Conservation (phyloP, 2,113 vertebrate genomes). For the Protomyctophum bolini region DNA sequence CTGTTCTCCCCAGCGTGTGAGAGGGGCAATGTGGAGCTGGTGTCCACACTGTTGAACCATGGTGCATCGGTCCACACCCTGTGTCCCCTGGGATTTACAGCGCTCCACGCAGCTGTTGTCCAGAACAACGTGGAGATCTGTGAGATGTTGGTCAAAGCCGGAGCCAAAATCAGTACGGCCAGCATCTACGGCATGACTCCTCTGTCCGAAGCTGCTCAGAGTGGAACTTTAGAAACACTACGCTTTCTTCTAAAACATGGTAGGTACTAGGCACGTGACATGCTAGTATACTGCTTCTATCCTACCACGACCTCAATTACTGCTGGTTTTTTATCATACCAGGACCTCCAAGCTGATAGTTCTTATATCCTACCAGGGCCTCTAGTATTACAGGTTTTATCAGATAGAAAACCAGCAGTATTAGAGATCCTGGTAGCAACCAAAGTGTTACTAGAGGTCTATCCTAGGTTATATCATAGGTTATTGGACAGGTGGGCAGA, state of each 20-base stretch:
- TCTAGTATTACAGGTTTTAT: no score
- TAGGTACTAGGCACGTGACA: slow-evolving; percentile 20
- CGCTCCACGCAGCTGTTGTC: slow-evolving; percentile 88
- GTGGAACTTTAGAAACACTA: slow-evolving; percentile 83
- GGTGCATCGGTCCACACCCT: slow-evolving; percentile 80
- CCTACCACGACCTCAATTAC: no score
- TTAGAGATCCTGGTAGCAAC: no score
- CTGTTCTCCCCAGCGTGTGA: slow-evolving; percentile 85
- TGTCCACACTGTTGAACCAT: slow-evolving; percentile 80
- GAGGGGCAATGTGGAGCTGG: slow-evolving; percentile 76
- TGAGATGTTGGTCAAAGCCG: slow-evolving; percentile 87
- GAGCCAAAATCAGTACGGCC: slow-evolving; percentile 84
- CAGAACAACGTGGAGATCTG: slow-evolving; percentile 86
- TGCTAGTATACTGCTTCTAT: no score
- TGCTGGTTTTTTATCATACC: no score
- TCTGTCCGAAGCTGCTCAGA: slow-evolving; percentile 90
- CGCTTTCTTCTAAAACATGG: slow-evolving; percentile 83
- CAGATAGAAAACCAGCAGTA: no score
- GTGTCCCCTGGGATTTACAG: slow-evolving; percentile 87
- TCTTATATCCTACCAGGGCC: no score
- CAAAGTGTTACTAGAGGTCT: neutral
- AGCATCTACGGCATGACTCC: slow-evolving; percentile 89
- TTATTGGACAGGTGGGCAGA: no score
- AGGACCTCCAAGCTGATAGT: no score
- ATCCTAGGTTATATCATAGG: no score